phyloP scores from a whole-genome alignment of 2,888 invertebrate species.

The Adela reaumurella region DNA sequence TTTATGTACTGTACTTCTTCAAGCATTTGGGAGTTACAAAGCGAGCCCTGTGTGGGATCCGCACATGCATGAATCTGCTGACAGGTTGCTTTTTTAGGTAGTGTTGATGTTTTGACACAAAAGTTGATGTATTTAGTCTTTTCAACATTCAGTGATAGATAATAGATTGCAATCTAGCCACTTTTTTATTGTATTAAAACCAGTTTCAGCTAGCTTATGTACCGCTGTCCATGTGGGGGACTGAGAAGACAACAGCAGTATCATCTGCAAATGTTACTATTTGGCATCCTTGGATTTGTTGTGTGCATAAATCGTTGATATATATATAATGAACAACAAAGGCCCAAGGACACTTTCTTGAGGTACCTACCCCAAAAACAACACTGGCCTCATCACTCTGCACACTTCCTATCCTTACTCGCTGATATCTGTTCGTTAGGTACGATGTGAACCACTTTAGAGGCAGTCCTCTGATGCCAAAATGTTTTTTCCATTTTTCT shows the following conservation, averaged over 20 bases:
- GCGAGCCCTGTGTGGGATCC: background rate
- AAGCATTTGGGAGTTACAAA: background rate
- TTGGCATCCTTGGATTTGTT: background rate
- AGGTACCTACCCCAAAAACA: background rate
- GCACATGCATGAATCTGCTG: background rate
- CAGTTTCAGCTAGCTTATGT: background rate
- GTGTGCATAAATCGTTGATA: background rate
- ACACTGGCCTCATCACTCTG: background rate
- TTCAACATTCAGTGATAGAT: background rate
- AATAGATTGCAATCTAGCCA: background rate
- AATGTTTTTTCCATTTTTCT: background rate
- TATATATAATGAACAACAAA: background rate
- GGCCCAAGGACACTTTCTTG: background rate
- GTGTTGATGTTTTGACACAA: background rate
- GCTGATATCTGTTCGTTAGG: background rate
- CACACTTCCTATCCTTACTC: background rate
- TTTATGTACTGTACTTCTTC: background rate
- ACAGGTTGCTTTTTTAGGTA: background rate
- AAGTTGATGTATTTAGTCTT: background rate
- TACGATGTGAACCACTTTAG: background rate
- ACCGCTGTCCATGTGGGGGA: background rate
- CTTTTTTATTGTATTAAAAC: background rate
- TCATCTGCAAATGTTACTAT: background rate
- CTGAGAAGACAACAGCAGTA: background rate
- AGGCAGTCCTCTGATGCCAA: background rate